These are phyloP conservation scores for Drosophila siamana DNA, from an alignment of 2,888 invertebrate species.

Conservation along the genomic window DNA sequence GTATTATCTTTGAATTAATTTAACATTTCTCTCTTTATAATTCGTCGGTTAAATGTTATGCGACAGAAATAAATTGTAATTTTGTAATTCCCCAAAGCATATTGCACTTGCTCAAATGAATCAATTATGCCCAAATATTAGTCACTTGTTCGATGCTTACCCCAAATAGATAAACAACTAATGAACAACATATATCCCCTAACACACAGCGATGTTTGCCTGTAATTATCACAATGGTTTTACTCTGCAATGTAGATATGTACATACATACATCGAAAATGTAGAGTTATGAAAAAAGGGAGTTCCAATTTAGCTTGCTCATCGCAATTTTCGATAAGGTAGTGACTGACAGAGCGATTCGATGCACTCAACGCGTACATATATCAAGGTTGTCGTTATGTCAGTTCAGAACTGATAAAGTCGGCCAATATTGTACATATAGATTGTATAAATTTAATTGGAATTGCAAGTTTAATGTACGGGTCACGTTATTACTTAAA, in stretches of 20 bases:
- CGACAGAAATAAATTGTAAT: no score
- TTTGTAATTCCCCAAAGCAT: no score
- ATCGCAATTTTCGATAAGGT: constrained; percentile 1
- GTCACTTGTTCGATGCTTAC: neutral
- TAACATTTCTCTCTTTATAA: no score
- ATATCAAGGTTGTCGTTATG: neutral
- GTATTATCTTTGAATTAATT: no score
- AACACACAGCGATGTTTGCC: neutral
- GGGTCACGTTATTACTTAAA: neutral
- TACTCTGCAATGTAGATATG: neutral
- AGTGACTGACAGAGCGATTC: neutral
- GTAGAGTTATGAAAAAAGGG: neutral
- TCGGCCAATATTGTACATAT: no score
- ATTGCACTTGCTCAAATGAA: no score
- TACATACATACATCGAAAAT: neutral
- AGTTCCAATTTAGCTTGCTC: neutral
- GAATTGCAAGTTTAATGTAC: neutral
- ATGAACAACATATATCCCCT: neutral
- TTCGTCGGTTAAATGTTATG: no score
- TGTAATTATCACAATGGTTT: neutral
- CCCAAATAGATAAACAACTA: neutral
- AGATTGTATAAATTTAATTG: neutral
- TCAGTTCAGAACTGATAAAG: constrained; percentile 6
- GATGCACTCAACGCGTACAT: neutral
- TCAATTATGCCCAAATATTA: no score